Evolutionary conservation across 2,113 vertebrate species (phyloP).

Genomic region (Chaetops frenatus): DNA sequence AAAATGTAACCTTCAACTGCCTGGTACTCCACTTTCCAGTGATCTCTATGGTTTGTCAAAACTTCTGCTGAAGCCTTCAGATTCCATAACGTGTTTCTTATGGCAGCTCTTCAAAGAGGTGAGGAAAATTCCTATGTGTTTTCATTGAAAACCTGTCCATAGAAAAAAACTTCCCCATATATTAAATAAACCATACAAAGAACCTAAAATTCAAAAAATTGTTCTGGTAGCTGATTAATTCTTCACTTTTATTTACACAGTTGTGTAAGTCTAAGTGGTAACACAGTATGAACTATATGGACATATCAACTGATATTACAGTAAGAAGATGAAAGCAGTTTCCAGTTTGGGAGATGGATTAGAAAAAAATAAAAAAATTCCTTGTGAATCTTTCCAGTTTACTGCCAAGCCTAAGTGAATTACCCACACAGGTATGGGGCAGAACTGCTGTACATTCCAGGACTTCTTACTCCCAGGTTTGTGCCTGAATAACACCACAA

Average conservation of each 20-base stretch:
- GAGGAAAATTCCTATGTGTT: background rate
- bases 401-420: background rate
- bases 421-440: background rate
- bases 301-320: background rate
- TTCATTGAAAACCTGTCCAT: too few species aligned
- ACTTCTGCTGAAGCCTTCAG: background rate
- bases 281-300: background rate
- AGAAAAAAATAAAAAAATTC: too few species aligned
- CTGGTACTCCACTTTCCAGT: background rate
- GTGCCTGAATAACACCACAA: background rate
- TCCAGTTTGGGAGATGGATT: background rate
- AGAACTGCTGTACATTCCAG: background rate
- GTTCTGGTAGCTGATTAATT: background rate
- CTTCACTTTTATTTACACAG: background rate
- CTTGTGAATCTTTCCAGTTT: background rate
- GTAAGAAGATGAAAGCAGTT: background rate
- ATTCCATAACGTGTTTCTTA: background rate
- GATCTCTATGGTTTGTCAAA: background rate
- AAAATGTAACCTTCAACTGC: background rate
- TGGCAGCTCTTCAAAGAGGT: background rate
- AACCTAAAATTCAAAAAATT: background rate
- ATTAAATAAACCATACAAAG: fast-evolving
- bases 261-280: background rate
- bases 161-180: too few species aligned
- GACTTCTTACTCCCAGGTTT: background rate